Percentiles rank a stretch among this genome's conserved stretches.
These are phyloP conservation scores for Automeris io DNA, from an alignment of 2,888 invertebrate genomes.

Conservation along the genomic window DNA sequence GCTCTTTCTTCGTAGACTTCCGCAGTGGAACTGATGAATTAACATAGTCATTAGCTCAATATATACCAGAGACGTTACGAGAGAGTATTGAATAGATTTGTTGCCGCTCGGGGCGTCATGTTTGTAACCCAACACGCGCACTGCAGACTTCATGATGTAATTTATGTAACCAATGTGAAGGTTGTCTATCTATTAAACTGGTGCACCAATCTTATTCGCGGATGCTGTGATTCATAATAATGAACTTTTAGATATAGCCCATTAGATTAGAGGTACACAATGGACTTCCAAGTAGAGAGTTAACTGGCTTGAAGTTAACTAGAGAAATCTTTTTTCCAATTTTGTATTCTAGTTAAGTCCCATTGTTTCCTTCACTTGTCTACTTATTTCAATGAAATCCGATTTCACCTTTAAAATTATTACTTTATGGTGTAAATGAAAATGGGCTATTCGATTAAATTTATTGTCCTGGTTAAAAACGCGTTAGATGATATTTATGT, in stretches of 20 bases:
- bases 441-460: too few relatives aligned
- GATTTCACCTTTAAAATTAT: conserved; percentile 25
- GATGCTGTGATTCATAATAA: conserved; percentile 27
- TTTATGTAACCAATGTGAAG: conserved; percentile 74
- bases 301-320: conserved; percentile 16
- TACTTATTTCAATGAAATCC: conserved; percentile 10
- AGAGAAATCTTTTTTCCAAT: conserved; percentile 24
- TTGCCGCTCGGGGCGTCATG: conserved; percentile 58
- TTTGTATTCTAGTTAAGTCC: conserved; percentile 27
- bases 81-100: conserved; percentile 71
- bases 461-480: too few relatives aligned
- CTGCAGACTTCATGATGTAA: conserved; percentile 63
- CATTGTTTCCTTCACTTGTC: conserved; percentile 14
- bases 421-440: conserved; percentile 9
- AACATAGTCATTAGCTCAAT: conserved; percentile 71
- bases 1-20: conserved; percentile 68
- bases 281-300: conserved; percentile 15
- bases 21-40: conserved; percentile 70
- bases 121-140: conserved; percentile 54
- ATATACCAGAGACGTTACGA: conserved; percentile 75
- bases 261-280: conserved; percentile 6
- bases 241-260: conserved; percentile 16
- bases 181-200: conserved; percentile 47
- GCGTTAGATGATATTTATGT: too few relatives aligned
- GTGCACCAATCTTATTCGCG: conserved; percentile 28